Evolutionary conservation across 2,113 vertebrate genomes (phyloP).

Genomic region (Eolophus roseicapilla): DNA sequence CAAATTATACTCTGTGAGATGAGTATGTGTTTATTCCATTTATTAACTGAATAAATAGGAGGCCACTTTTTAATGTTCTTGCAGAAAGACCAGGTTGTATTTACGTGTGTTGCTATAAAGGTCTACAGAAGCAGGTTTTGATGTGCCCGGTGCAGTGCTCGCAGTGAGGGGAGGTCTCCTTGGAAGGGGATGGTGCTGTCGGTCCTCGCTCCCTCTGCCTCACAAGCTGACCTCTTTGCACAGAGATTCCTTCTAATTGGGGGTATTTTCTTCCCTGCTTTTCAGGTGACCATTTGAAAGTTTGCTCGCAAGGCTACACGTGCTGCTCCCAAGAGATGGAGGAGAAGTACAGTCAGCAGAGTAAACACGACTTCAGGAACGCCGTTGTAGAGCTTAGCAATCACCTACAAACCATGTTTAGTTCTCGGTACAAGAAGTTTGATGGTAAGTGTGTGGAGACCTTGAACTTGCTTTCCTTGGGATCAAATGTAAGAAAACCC

Average conservation of each 20-base stretch:
- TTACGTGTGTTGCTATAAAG: not conserved
- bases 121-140: not conserved
- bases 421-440: slow-evolving; percentile 90
- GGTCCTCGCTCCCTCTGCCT: not conserved
- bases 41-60: not conserved
- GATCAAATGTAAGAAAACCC: not conserved
- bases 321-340: slow-evolving; percentile 99
- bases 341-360: slow-evolving; percentile 92
- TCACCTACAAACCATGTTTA: slow-evolving; percentile 86
- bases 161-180: fast-evolving
- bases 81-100: not conserved
- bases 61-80: not conserved
- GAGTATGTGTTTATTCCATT: not conserved
- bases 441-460: slow-evolving; percentile 73
- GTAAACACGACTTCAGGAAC: slow-evolving; percentile 88
- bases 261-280: slow-evolving; percentile 17
- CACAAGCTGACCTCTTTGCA: fast-evolving
- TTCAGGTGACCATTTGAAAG: slow-evolving; percentile 91
- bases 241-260: not conserved
- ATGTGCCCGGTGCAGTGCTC: fast-evolving
- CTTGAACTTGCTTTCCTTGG: not conserved
- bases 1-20: not conserved
- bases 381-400: slow-evolving; percentile 85
- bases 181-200: not conserved
- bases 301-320: slow-evolving; percentile 90